Conservation (phyloP, 2,113 vertebrate species). For the Anthoscopus minutus region DNA sequence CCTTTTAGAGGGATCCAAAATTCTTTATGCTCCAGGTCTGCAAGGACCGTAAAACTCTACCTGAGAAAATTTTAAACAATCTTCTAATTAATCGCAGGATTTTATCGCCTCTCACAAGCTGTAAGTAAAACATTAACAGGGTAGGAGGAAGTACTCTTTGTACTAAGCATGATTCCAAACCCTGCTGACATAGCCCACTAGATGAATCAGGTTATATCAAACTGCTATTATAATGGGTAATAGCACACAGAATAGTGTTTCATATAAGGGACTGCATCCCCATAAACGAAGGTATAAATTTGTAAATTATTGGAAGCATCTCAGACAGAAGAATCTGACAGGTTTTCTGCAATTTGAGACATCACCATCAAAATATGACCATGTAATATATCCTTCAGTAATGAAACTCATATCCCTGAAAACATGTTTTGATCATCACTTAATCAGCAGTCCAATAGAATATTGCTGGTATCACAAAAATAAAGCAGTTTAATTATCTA, state of each 20-base stretch:
- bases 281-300: not conserved
- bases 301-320: not conserved
- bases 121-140: constrained; percentile 36
- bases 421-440: not conserved
- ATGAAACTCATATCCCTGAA: not conserved
- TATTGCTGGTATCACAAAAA: not conserved
- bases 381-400: not conserved
- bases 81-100: constrained; percentile 46
- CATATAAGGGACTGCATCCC: not conserved
- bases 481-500: not conserved
- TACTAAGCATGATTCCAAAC: not conserved
- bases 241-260: not conserved
- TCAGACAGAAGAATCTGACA: not conserved
- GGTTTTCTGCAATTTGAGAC: not conserved
- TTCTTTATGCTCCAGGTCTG: constrained; percentile 13
- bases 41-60: constrained; percentile 40
- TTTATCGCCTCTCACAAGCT: constrained; percentile 43
- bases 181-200: not conserved
- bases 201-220: not conserved
- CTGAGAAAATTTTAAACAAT: constrained; percentile 54
- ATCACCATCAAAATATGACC: not conserved
- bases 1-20: constrained; percentile 35
- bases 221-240: not conserved
- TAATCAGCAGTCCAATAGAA: not conserved
- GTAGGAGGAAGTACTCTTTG: constrained; percentile 14